A percentile compares a stretch with the other conserved stretches of the same genome.
Conservation (phyloP, 2,888 invertebrate species). For the Dione juno region DNA sequence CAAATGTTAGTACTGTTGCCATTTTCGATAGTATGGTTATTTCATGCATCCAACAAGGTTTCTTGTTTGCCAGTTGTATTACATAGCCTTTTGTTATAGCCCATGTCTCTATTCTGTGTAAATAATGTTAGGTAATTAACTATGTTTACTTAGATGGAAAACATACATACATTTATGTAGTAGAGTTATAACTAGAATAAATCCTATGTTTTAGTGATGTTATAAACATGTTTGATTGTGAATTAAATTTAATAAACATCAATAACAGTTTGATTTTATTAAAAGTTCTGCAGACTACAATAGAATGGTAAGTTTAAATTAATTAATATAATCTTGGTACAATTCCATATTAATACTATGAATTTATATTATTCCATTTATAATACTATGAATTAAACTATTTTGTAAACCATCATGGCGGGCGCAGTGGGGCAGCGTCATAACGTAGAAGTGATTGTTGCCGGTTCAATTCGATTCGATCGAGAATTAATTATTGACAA, state of each 20-base stretch:
- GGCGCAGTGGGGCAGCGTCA: too few species aligned
- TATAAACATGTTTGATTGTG: conserved; percentile 28
- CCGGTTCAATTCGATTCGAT: too few species aligned
- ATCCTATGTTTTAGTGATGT: conserved; percentile 25
- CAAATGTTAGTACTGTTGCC: conserved; percentile 9
- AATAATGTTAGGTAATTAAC: conserved; percentile 23
- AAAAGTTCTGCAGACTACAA: neutral
- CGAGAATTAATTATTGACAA: too few species aligned
- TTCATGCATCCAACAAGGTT: neutral
- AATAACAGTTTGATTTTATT: neutral
- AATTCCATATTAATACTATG: too few species aligned
- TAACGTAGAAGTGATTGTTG: too few species aligned
- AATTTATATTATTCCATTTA: too few species aligned
- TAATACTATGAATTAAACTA: too few species aligned
- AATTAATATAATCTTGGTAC: too few species aligned
- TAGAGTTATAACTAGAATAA: conserved; percentile 21
- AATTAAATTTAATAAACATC: conserved; percentile 27
- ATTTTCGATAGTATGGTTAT: neutral
- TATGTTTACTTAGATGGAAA: conserved; percentile 11
- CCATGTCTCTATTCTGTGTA: conserved; percentile 1
- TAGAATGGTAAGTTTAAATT: too few species aligned
- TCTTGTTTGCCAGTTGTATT: neutral
- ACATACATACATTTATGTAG: conserved; percentile 11
- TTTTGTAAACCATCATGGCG: too few species aligned
- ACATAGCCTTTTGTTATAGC: conserved; percentile 6